Base-by-base conservation (phyloP, 2,797 vertebrate genomes). In the Oreonectes daqikongensis region DNA sequence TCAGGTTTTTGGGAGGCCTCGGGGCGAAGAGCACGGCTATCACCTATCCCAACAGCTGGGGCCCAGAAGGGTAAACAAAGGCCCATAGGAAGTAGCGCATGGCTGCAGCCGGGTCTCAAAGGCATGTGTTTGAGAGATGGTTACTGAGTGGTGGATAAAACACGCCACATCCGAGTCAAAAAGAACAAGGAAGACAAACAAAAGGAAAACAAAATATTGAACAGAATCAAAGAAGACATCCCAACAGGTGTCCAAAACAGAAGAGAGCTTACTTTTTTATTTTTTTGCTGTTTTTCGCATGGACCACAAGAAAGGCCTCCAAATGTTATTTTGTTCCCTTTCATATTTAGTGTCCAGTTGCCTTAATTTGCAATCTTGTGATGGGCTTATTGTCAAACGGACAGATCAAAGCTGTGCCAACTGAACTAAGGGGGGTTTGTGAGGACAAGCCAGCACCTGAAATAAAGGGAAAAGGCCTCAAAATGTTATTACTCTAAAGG, bases 21-120 rank as follows among this genome's bases (percentile, higher is more conserved):
- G 32, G 53, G 75, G 66, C 20, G 87, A 88, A 88, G 87, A 90
- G 87, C 67, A 76, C 82, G 86, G 89, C 90, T 88, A 89, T 90
- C 91, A 93, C 92, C 92, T 93, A 91, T 84, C 86, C 85, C 86
- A 89, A 91, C 93, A 94, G 93, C 93, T 94, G 93, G 90, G 87
- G 90, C 87, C 91, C 90, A 86, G 83, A 86, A 91, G 89, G 77
- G 85, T 84, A 92, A 90, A 94, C 93, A 94, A 94, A 93, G 91
- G 90, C 86, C 87, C 4, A 77, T 67, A 91, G 92, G 90, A 93
- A 92, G 91, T 89, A 87, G 88, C 82, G 90, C 91, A 91, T 93
- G 91, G 90, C 87, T 89, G 89, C 89, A 88, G 88, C 90, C 83
- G 85, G 81, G 86, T 88, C 90, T 88, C 88, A 92, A 89, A 88